Conservation (phyloP, 2,888 invertebrate genomes). For the Aporophyla nigra region DNA sequence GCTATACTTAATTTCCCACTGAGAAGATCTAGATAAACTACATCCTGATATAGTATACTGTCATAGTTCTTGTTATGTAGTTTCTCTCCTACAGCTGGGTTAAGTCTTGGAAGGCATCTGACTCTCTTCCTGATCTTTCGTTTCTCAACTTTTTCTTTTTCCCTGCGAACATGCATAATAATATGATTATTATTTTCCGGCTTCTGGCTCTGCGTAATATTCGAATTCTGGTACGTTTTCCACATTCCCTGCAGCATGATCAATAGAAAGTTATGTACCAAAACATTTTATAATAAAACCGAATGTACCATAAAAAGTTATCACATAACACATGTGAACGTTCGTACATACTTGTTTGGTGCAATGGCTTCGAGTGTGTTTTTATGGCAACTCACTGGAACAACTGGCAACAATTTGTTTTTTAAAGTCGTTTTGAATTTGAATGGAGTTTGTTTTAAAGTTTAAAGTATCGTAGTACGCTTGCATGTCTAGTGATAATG, state of each 20-base stretch:
- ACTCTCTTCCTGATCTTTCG: neutral
- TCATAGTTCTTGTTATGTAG: neutral
- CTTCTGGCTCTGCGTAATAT: neutral
- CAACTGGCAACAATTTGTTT: neutral
- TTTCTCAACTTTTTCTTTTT: neutral
- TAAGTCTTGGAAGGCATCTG: no score
- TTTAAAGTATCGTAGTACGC: no score
- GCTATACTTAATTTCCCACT: neutral
- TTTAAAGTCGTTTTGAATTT: neutral
- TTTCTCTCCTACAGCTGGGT: neutral
- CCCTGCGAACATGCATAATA: neutral
- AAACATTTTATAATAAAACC: constrained; percentile 30
- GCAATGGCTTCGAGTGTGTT: constrained; percentile 19
- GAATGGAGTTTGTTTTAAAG: neutral
- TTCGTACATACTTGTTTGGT: constrained; percentile 14
- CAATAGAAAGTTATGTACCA: constrained; percentile 28
- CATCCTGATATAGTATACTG: neutral
- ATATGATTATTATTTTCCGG: neutral
- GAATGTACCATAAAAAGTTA: constrained; percentile 36
- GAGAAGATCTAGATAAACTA: no score
- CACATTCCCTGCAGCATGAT: neutral
- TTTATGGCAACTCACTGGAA: constrained; percentile 30
- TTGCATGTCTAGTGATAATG: no score
- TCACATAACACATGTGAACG: constrained; percentile 10
- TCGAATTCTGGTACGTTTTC: neutral